Evolutionary conservation across 2,888 invertebrate species (phyloP), one percentile per base, ranked within the genome.

Genomic region (Crocallis elinguaria): DNA sequence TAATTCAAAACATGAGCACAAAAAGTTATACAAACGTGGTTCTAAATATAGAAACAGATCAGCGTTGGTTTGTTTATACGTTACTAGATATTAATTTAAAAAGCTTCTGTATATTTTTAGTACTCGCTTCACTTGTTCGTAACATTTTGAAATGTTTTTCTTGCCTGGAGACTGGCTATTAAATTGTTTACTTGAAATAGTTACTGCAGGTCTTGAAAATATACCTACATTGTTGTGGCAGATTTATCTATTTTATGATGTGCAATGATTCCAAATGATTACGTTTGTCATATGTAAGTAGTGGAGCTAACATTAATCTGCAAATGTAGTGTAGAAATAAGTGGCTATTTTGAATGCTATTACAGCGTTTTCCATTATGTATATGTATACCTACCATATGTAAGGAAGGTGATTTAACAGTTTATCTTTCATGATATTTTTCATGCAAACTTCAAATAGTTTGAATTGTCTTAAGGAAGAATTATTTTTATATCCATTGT

Each of bases 11-110:
- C 25, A 32, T 2, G 23, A 14, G 9, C 12, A 8, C 12, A 13
- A 30, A 30, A 21, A 27, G 29, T 33, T 39, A 23, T 33, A 30
- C 14, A 45, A 52, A 62, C 64, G 51, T 68, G 66, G 60, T 64
- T 84, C 84, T 84, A 84, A 75, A 67, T 74, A 69, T 83, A 84
- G 81, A 77, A 71, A 67, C 61, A 49, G 60, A 62, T 54, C 46
- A 25, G 23, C 35, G 45, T 57, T 48, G 49, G 49, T 46, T 51
- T 38, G 25, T 51, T 51, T 41, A 50, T 54, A 49, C 44, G 49
- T 44, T 17, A 13, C 13, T 21, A 29, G 19, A 32, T 36, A 38
- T 14, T 51, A 19, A 27, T 11, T 17, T 9, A 27, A 33, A 37
- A 37, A 7, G 11, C 38, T 27, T 27, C n/a, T 25, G n/a, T n/a